Percentiles rank a stretch among this genome's conserved stretches.
Conservation (phyloP, 2,113 vertebrate genomes). For the Cyprinodon brontotheroides region DNA sequence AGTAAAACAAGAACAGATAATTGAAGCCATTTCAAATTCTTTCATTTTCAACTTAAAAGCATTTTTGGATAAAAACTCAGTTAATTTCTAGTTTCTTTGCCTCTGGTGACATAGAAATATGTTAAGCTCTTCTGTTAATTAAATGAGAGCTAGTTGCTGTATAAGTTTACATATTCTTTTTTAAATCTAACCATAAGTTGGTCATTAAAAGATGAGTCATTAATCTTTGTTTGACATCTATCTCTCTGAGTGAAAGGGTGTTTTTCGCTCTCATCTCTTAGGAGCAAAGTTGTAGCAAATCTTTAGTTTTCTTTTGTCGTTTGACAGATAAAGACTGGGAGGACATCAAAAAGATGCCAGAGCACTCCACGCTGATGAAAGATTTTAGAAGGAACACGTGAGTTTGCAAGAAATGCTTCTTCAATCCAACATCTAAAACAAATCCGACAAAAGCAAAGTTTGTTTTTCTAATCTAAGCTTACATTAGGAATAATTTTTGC, state of each 20-base stretch:
- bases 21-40: no score
- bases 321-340: slow-evolving; percentile 98
- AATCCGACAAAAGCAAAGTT: slow-evolving; percentile 13
- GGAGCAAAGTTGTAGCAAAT: slow-evolving; percentile 7
- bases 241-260: not conserved
- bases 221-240: no score
- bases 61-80: no score
- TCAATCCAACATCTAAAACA: slow-evolving; percentile 28
- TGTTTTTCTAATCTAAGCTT: slow-evolving; percentile 4
- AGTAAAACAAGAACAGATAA: no score
- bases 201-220: no score
- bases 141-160: not conserved
- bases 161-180: no score
- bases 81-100: no score
- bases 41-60: no score
- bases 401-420: slow-evolving; percentile 69
- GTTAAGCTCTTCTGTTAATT: not conserved
- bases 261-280: not conserved
- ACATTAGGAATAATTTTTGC: not conserved
- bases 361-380: slow-evolving; percentile 99
- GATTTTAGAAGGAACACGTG: slow-evolving; percentile 99
- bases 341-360: slow-evolving; percentile 99
- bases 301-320: slow-evolving; percentile 54
- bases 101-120: no score
- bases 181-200: not conserved